Percentiles rank a stretch among this genome's conserved stretches.
Conservation (phyloP, 2,888 invertebrate species). For the Drosophila lacicola region DNA sequence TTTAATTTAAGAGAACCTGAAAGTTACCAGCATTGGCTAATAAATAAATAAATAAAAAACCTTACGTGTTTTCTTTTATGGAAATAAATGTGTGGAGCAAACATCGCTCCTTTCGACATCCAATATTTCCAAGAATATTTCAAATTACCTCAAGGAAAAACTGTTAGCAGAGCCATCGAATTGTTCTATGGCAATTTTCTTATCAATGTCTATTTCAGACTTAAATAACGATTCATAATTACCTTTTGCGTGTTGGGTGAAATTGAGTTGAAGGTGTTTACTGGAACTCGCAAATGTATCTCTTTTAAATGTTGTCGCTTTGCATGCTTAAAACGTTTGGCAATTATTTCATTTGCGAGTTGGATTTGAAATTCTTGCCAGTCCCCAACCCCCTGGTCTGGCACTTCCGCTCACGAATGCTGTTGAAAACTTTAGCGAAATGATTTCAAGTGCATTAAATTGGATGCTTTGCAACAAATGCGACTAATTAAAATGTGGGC, state of each 20-base stretch:
- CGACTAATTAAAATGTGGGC: slow-evolving; percentile 75
- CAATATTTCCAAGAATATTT: no score
- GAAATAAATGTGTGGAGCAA: no score
- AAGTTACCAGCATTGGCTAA: no score
- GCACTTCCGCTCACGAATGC: slow-evolving; percentile 35
- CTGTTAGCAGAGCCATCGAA: no score
- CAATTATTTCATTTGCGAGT: slow-evolving; percentile 73
- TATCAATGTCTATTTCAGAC: no score
- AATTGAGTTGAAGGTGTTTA: not conserved
- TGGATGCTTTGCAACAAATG: slow-evolving; percentile 77
- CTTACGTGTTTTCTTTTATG: no score
- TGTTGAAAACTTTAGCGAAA: slow-evolving; percentile 61
- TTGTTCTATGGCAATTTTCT: no score
- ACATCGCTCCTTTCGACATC: no score
- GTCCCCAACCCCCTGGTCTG: not conserved
- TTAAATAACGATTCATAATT: no score
- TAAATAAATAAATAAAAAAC: no score
- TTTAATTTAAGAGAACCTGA: no score
- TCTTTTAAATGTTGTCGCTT: slow-evolving; percentile 51
- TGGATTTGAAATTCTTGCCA: slow-evolving; percentile 25
- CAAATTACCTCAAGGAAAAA: no score
- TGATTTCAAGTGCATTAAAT: slow-evolving; percentile 80
- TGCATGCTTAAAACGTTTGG: slow-evolving; percentile 73
- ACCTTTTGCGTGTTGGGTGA: not conserved
- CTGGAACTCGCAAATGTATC: slow-evolving; percentile 20